A percentile compares a stretch with the other conserved stretches of the same genome.
These are phyloP conservation scores for Zaprionus gabonicus DNA, from an alignment of 1,140 invertebrate species.

Conservation along the genomic window DNA sequence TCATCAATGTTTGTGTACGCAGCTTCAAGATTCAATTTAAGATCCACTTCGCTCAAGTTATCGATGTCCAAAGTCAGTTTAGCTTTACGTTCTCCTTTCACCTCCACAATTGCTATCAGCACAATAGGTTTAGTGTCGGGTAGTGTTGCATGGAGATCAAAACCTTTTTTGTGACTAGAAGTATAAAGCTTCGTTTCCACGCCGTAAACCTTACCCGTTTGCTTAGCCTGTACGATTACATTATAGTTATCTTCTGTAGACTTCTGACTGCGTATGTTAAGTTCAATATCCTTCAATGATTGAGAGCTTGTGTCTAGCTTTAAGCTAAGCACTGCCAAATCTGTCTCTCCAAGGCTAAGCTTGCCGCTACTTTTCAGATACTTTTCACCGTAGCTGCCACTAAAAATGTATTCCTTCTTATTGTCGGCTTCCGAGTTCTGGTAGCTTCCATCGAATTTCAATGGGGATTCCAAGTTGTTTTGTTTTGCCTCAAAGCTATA, in stretches of 20 bases:
- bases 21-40: conserved; percentile 86
- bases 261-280: conserved; percentile 86
- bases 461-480: conserved; percentile 43
- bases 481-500: conserved; percentile 59
- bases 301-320: conserved; percentile 85
- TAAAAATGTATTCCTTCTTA: conserved; percentile 53
- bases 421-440: conserved; percentile 35
- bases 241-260: conserved; percentile 84
- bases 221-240: conserved; percentile 39
- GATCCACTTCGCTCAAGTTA: conserved; percentile 85
- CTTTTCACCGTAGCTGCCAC: conserved; percentile 55
- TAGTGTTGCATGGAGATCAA: conserved; percentile 43
- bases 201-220: conserved; percentile 45
- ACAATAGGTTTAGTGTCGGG: conserved; percentile 83
- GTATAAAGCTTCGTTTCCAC: conserved; percentile 54
- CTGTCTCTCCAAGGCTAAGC: conserved; percentile 25
- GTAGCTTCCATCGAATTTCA: conserved; percentile 67
- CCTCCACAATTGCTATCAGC: conserved; percentile 86
- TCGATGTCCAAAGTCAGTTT: conserved; percentile 86
- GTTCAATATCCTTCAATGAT: conserved; percentile 86
- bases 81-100: conserved; percentile 86
- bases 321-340: conserved; percentile 37
- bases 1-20: conserved; percentile 88
- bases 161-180: conserved; percentile 66
- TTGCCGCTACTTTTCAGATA: conserved; percentile 55